Evolutionary conservation across 2,113 vertebrate genomes (phyloP), one percentile per base, ranked within the genome.

Genomic region (Salvelinus alpinus): DNA sequence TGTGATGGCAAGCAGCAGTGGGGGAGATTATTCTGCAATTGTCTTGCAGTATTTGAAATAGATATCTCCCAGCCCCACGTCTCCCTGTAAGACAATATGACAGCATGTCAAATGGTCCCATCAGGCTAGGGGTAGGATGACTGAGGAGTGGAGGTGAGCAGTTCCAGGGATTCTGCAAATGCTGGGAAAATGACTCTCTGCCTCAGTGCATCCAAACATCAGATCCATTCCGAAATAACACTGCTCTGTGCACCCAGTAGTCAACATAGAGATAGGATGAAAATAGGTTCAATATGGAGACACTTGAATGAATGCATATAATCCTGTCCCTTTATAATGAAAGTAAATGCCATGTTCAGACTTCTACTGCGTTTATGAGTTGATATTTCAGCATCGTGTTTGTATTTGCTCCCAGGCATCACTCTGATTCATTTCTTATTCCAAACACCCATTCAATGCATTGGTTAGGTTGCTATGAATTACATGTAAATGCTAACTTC

Each of bases 21-120:
- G 38, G 38, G 38, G 38, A 44, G 38, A 9, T 44, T 44, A 44
- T 11, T 44, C 38, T 44, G 38, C 9, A 44, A 44, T 44, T 44
- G 38, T 44, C 38, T 44, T 9, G 38, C 24, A 57, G 57, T 57
- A 54, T 71, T 54, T 57, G 70, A 16, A 71, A 71, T 71, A 71
- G 75, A 71, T 76, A 29, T 73, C 54, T 48, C 27, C 64, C 22
- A 72, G 25, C 48, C 34, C 34, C 16, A 11, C 22, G 73, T 59
- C 38, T 22, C 16, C 62, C 65, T 44, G 20, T 62, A 59, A 60
- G 29, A 5, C 11, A 31, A 24, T 34, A 31, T 16, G n/a, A 57
- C 18, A 20, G 12, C 25, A 51, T 18, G 16, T 60, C 8, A 22
- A 60, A 67, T 27, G 22, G 25, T 34, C 64, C 64, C 44, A 11